phyloP scores from a whole-genome alignment of 2,888 invertebrate genomes.

The Agonopterix alstromeriana region DNA sequence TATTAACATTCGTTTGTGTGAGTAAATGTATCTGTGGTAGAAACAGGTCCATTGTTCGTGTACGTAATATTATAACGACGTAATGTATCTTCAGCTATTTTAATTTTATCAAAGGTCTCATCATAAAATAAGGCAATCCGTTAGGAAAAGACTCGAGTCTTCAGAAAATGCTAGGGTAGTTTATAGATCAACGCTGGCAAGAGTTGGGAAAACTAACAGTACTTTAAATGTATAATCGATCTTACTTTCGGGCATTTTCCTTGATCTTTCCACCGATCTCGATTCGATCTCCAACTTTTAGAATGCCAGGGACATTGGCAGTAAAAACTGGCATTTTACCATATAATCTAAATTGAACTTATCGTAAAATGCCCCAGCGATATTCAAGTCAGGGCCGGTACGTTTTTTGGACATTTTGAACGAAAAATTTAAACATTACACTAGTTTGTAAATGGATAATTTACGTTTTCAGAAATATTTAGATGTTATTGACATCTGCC shows the following conservation, averaged over 20 bases:
- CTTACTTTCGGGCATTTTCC: slow-evolving; percentile 67
- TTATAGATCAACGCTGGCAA: too few species aligned
- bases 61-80: too few species aligned
- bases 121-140: too few species aligned
- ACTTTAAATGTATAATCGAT: too few species aligned
- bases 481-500: slow-evolving; percentile 6
- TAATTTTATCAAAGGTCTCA: too few species aligned
- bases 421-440: slow-evolving; percentile 60
- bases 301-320: slow-evolving; percentile 54
- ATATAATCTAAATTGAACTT: slow-evolving; percentile 14
- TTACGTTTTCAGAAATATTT: slow-evolving; percentile 13
- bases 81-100: too few species aligned
- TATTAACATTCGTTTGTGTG: too few species aligned
- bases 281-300: slow-evolving; percentile 63
- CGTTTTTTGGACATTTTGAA: slow-evolving; percentile 58
- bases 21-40: too few species aligned
- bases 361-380: slow-evolving; percentile 25
- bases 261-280: slow-evolving; percentile 71
- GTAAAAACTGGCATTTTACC: slow-evolving; percentile 65
- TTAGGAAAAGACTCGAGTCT: too few species aligned
- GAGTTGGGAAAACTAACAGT: too few species aligned
- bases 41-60: too few species aligned
- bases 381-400: slow-evolving; percentile 36
- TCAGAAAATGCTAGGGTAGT: too few species aligned
- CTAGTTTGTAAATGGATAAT: slow-evolving; percentile 20